Conservation (phyloP, 2,797 vertebrate species). For the Cichlasoma orientale region DNA sequence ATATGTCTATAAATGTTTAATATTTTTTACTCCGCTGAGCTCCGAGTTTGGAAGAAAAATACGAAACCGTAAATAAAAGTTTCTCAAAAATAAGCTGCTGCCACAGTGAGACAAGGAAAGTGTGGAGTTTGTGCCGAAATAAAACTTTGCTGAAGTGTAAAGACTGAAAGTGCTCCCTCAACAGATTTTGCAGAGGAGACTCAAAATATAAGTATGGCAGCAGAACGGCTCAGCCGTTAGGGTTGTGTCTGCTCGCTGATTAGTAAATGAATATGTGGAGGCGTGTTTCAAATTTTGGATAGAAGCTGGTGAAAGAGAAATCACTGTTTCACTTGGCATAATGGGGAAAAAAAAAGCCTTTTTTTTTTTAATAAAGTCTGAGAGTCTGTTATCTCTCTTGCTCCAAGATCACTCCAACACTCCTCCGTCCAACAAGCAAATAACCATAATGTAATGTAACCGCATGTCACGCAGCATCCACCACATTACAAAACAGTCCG, state of each 20-base stretch:
- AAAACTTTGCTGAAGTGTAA: constrained; percentile 9
- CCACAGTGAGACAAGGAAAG: background rate
- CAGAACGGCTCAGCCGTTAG: constrained; percentile 47
- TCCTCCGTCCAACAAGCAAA: constrained; percentile 15
- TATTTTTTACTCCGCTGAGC: background rate
- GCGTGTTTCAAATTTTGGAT: constrained; percentile 36
- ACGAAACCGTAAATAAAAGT: constrained; percentile 17
- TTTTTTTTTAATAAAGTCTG: constrained; percentile 17
- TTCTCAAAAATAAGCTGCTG: constrained; percentile 3
- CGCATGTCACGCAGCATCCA: constrained; percentile 21
- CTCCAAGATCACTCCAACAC: constrained; percentile 27
- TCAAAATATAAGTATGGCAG: constrained; percentile 45
- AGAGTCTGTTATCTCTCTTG: constrained; percentile 40
- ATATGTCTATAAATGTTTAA: constrained; percentile 25
- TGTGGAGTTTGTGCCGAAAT: background rate
- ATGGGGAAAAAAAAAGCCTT: background rate
- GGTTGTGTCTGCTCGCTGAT: constrained; percentile 53
- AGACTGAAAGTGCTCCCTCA: constrained; percentile 20
- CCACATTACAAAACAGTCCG: constrained; percentile 22
- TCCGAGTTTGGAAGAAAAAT: constrained; percentile 15
- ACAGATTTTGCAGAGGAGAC: constrained; percentile 62
- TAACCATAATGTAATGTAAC: constrained; percentile 26
- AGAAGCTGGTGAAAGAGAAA: constrained; percentile 29
- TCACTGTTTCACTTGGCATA: constrained; percentile 17
- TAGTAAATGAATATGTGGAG: constrained; percentile 46